Conservation (phyloP, 2,113 vertebrate species). For the Ailuropoda melanoleuca region DNA sequence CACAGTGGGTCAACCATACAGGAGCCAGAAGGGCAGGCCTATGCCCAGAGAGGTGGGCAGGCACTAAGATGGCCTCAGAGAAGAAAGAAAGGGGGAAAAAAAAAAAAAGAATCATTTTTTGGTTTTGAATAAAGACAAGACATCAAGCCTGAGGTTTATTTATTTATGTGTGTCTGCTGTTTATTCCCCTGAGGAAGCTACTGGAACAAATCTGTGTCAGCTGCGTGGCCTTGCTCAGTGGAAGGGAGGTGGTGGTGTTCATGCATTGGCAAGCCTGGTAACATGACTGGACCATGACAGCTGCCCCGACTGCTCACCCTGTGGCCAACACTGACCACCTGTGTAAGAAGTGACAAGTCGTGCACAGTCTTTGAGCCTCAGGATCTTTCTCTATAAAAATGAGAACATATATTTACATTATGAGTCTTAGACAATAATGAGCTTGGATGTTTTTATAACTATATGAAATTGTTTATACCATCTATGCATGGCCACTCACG, state of each 20-base stretch:
- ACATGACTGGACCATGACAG: accelerated
- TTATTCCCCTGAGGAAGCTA: background rate
- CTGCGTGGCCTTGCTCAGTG: accelerated
- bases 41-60: accelerated
- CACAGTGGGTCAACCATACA: accelerated
- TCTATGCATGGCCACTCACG: background rate
- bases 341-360: background rate
- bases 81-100: background rate
- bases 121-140: background rate
- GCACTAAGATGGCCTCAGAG: background rate
- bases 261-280: accelerated
- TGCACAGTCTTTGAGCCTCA: background rate
- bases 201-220: background rate
- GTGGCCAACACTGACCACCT: accelerated
- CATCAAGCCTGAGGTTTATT: background rate
- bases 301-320: accelerated
- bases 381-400: background rate
- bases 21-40: background rate
- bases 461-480: background rate
- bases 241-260: background rate
- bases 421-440: background rate
- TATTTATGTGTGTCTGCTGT: background rate
- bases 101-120: background rate
- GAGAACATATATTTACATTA: background rate
- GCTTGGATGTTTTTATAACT: background rate